Evolutionary conservation across 2,797 vertebrate species (phyloP).

Genomic region (Ciconia nigra): DNA sequence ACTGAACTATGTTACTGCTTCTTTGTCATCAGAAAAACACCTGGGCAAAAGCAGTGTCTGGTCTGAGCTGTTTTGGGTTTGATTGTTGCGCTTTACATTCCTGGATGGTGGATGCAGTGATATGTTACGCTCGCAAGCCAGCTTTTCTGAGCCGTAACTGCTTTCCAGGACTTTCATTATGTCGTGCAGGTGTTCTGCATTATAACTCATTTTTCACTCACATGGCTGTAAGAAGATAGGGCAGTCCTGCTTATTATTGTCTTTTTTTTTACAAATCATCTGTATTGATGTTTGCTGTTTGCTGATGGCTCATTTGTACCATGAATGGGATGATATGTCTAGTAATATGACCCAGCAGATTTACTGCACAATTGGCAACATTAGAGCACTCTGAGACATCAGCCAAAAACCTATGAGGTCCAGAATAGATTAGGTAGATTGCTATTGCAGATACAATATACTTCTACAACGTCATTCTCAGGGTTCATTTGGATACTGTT

Average conservation of each 20-base stretch:
- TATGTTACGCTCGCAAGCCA: slow-evolving; percentile 19
- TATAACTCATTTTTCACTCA: slow-evolving; percentile 62
- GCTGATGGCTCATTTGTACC: slow-evolving; percentile 68
- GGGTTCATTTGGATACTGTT: slow-evolving; percentile 46
- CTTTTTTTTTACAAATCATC: slow-evolving; percentile 56
- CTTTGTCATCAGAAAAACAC: background rate
- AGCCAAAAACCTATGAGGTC: slow-evolving; percentile 40
- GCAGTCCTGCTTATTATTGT: slow-evolving; percentile 39
- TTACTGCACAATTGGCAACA: slow-evolving; percentile 68
- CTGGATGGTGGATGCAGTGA: background rate
- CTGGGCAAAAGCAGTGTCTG: background rate
- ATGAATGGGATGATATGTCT: slow-evolving; percentile 65
- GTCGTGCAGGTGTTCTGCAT: slow-evolving; percentile 66
- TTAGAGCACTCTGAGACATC: slow-evolving; percentile 50
- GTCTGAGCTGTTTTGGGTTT: background rate
- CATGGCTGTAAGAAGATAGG: slow-evolving; percentile 63
- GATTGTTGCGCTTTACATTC: background rate
- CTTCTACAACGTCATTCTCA: background rate
- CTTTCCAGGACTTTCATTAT: slow-evolving; percentile 62
- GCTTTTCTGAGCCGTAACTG: slow-evolving; percentile 53
- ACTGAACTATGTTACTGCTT: background rate
- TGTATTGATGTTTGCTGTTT: slow-evolving; percentile 37
- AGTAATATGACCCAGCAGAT: slow-evolving; percentile 69
- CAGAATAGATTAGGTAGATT: slow-evolving; percentile 40
- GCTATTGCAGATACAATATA: slow-evolving; percentile 32